Evolutionary conservation across 2,797 vertebrate species (phyloP), one percentile per base, ranked within the genome.

Genomic region (Pseudochaenichthys georgianus): DNA sequence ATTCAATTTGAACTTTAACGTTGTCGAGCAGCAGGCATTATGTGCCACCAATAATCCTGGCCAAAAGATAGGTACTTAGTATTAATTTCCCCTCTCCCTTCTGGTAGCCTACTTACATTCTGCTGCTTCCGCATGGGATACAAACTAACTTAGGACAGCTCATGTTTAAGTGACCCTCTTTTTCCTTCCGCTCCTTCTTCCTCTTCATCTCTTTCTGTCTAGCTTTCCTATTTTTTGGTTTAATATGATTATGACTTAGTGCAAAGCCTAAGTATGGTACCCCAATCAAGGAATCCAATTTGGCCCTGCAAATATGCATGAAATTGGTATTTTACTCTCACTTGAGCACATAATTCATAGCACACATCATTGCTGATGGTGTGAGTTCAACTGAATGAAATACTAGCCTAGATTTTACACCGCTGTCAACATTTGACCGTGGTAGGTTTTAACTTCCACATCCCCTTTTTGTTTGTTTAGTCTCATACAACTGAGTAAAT

Each of bases 241-340:
- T 42, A 87, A 80, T n/a, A 19, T 65, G 81, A 87, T 88, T 89
- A 85, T 62, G 47, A 76, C 65, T 88, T 82, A 3, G 68, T 63
- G 86, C 85, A 46, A 41, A 48, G 13, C 17, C 62, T 45, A 70
- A 80, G 72, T 72, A 31, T 5, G 57, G 42, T 65, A 47, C 69
- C 73, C 74, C 87, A 88, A 84, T 88, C 86, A 87, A 84, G 78
- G 54, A 75, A 77, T 59, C 80, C 81, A 92, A 92, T 91, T 90
- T 83, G 50, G 85, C 70, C 77, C 52, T 55, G 68, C 73, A 87
- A 86, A 92, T 82, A 34, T 73, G 84, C 90, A 80, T 91, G 84
- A 87, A 91, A 92, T 92, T 92, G 86, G 48, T 70, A 75, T 75
- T 89, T 90, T 88, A 47, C 76, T 89, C 75, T 78, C 75, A 64